Base-by-base conservation (phyloP, 1,140 invertebrate genomes). In the Ooceraea biroi region DNA sequence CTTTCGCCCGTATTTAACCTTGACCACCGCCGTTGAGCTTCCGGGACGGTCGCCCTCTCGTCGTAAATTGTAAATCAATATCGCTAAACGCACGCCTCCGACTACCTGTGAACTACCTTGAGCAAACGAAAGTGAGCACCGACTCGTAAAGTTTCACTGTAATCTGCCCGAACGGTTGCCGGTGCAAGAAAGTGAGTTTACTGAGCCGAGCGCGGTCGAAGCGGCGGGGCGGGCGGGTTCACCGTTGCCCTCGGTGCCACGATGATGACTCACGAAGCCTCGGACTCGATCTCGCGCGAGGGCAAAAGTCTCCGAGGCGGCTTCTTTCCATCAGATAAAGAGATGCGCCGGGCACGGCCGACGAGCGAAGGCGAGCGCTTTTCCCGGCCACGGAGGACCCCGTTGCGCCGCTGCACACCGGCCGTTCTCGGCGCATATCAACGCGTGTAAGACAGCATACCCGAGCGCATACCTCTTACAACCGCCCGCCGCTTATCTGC, bases 281-380 rank as follows among this genome's bases (percentile, higher is more conserved):
- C 65, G 22, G 30, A 41, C 71, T 66, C 65, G 80, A 87, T 83
- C 72, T 86, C 66, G 72, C 46, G 55, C 55, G 69, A 82, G 76
- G 85, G 82, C 61, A 87, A 87, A 84, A 88, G 82, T 88, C 71
- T 46, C 55, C 27, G 7, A 86, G 84, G 91, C 91, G 90, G 90
- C 86, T 86, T 90, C 92, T 90, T 90, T 92, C 83, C 82, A 92
- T 91, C 91, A 91, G 92, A 92, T 92, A 92, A 88, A 92, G 82
- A 89, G 91, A 91, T 89, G 89, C 90, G 88, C 91, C 84, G 68
- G 73, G 90, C 90, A 90, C 88, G 89, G 89, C 89, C 88, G 87
- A 91, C 86, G 91, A 36, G 36, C 36, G 36, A 91, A 90, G 88
- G 90, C 84, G 90, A 92, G 89, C 85, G 89, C 91, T 90, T 92